A percentile compares a stretch with the other conserved stretches of the same genome.
phyloP scores from a whole-genome alignment of 2,888 invertebrate species.

The Hymenopus coronatus region DNA sequence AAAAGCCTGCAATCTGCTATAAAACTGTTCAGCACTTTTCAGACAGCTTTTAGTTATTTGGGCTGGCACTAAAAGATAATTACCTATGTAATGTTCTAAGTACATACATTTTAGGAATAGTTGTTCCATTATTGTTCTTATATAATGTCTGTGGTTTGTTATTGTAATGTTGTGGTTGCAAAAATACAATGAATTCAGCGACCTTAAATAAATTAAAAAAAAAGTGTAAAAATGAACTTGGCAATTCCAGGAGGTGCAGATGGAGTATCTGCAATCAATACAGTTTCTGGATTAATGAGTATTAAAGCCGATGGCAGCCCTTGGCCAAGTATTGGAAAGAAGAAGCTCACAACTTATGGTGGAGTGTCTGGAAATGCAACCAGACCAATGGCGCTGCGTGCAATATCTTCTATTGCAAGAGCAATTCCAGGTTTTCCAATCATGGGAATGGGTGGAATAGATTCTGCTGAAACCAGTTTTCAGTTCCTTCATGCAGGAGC shows the following conservation, averaged over 20 bases:
- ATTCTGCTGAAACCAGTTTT: slow-evolving; percentile 92
- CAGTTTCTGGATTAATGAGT: slow-evolving; percentile 92
- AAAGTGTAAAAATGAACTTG: neutral
- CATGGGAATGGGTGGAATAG: slow-evolving; percentile 94
- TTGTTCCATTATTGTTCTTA: too few relatives aligned
- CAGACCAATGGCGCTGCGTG: slow-evolving; percentile 87
- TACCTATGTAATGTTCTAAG: too few relatives aligned
- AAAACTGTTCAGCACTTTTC: too few relatives aligned
- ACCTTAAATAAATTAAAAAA: too few relatives aligned
- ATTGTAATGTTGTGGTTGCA: too few relatives aligned
- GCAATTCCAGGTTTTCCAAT: slow-evolving; percentile 86
- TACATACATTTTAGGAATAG: too few relatives aligned
- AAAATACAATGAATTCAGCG: too few relatives aligned
- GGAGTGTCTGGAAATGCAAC: slow-evolving; percentile 94
- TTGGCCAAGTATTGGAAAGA: slow-evolving; percentile 86
- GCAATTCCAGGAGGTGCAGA: slow-evolving; percentile 71
- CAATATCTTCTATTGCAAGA: slow-evolving; percentile 84
- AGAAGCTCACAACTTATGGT: slow-evolving; percentile 86
- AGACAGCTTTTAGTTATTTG: too few relatives aligned
- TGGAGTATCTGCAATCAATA: slow-evolving; percentile 97
- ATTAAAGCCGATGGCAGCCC: slow-evolving; percentile 75
- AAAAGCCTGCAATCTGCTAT: too few relatives aligned
- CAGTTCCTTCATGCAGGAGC: slow-evolving; percentile 95
- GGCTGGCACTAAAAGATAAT: too few relatives aligned
- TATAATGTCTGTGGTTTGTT: too few relatives aligned